Conservation (phyloP, 2,797 vertebrate species). For the Hoplostethus mediterraneus region DNA sequence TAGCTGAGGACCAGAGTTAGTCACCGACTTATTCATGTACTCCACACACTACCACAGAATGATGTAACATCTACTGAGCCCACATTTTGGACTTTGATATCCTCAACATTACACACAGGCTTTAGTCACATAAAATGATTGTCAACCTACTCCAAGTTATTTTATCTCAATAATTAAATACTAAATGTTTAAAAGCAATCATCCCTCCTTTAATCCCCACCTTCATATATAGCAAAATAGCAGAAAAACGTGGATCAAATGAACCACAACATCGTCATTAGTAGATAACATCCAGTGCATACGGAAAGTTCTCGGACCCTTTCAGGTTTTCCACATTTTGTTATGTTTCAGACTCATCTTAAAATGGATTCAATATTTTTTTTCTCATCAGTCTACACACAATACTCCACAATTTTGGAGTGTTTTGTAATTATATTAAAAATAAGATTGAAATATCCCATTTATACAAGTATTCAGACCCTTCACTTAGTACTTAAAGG, state of each 20-base stretch:
- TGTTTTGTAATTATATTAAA: too few species aligned
- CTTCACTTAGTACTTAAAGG: too few species aligned
- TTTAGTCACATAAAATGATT: neutral
- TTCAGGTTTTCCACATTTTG: too few species aligned
- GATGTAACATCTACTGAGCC: neutral
- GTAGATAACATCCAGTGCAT: neutral
- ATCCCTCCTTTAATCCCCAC: constrained; percentile 6
- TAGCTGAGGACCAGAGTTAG: constrained; percentile 47
- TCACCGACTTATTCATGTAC: constrained; percentile 47
- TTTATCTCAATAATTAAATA: constrained; percentile 38
- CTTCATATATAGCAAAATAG: too few species aligned
- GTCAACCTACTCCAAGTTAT: too few species aligned
- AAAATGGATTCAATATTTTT: neutral
- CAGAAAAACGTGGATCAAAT: too few species aligned
- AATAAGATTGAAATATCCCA: too few species aligned
- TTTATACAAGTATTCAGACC: too few species aligned
- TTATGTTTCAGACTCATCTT: too few species aligned
- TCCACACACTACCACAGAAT: neutral
- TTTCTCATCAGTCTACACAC: too few species aligned
- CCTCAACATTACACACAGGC: neutral
- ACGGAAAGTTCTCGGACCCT: too few species aligned
- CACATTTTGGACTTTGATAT: neutral
- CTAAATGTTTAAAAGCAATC: constrained; percentile 17
- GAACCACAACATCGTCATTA: constrained; percentile 12
- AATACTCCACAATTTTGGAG: too few species aligned